A percentile compares a stretch with the other conserved stretches of the same genome.
Evolutionary conservation across 2,797 vertebrate genomes (phyloP).

Genomic region (Anguilla marmorata): DNA sequence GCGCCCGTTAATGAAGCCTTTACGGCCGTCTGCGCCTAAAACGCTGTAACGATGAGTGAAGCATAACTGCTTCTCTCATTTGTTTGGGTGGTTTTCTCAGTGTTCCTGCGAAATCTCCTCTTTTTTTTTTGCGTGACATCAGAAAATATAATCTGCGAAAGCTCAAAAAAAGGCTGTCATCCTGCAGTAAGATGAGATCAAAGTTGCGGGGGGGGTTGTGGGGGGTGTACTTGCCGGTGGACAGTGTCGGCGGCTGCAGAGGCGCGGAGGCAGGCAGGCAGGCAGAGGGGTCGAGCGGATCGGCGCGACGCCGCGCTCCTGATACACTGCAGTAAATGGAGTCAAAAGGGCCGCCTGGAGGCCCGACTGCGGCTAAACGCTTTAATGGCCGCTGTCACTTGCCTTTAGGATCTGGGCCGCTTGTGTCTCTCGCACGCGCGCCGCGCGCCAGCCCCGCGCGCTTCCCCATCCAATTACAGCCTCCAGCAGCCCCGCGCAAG

Average conservation of each 20-base stretch:
- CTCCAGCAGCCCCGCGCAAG: background rate
- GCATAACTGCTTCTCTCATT: background rate
- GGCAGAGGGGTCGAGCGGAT: background rate
- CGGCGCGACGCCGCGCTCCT: background rate
- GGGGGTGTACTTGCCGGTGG: background rate
- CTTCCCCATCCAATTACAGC: background rate
- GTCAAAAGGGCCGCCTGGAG: background rate
- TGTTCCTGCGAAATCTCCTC: background rate
- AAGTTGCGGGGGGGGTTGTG: background rate
- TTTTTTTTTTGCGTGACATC: background rate
- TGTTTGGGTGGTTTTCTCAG: background rate
- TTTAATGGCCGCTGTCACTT: slow-evolving; percentile 4
- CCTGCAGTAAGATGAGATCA: background rate
- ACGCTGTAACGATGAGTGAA: background rate
- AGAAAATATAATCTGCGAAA: background rate
- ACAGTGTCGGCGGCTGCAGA: background rate
- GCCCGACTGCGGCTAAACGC: background rate
- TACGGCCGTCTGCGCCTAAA: background rate
- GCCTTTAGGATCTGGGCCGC: background rate
- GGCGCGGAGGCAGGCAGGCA: no score
- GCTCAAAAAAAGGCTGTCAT: background rate
- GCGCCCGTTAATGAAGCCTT: background rate
- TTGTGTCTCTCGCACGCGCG: background rate
- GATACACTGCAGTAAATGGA: background rate
- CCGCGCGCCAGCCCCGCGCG: background rate